Base-by-base conservation (phyloP, 2,888 invertebrate species). In the Chirona hameri region DNA sequence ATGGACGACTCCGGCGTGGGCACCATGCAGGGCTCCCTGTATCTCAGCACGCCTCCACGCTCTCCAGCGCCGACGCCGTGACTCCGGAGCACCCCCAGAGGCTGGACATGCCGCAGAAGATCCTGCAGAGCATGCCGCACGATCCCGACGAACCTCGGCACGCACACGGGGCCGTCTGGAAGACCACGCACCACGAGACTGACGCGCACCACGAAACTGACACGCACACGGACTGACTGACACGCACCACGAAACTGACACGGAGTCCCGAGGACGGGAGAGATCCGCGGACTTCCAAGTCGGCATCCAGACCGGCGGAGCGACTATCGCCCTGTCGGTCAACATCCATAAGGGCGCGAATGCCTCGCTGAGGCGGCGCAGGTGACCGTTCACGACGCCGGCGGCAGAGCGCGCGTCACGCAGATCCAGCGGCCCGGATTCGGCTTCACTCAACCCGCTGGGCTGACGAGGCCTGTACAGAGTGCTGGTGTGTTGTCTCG, bases 351-450 rank as follows among this genome's bases (percentile, higher is more conserved):
- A n/a, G 48, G 79, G 79, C 79, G 79, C 2, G 14, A 15, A 15
- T 15, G 48, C 14, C n/a, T n/a, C n/a, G 4, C 0, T n/a, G 46
- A 14, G 48, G n/a, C 48, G 48, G n/a, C 79, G 79, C 79, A 48
- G 48, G 79, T 79, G 48, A 79, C 79, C 48, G 48, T 79, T 15
- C 48, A 48, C n/a, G 79, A 46, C 79, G n/a, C n/a, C n/a, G 79
- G 14, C 10, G n/a, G 7, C 46, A 10, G n/a, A 4, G n/a, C 48
- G 24, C 48, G 79, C 48, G 48, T 72, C 18, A 72, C 72, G 31
- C 31, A 39, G 72, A 31, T 72, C 21, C 72, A 79, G 48, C 79
- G 79, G 24, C 46, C 79, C 1, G 24, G 24, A 12, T n/a, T 79
- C n/a, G 46, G 79, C 14, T n/a, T 24, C n/a, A 79, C 48, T 0